phyloP scores from a whole-genome alignment of 2,113 vertebrate genomes.

The Xiphorhynchus elegans region DNA sequence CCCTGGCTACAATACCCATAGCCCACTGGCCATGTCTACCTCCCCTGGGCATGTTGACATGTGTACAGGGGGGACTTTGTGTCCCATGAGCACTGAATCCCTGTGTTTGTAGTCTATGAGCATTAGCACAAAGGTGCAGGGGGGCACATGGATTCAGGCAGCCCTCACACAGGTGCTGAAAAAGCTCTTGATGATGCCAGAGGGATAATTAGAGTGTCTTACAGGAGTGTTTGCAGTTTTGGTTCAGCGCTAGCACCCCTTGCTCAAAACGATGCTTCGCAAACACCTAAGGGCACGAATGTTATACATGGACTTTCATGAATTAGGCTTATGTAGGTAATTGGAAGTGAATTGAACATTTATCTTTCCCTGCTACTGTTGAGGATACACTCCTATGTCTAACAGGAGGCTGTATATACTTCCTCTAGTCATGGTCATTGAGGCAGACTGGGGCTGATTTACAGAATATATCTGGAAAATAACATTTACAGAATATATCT shows the following conservation, averaged over 20 bases:
- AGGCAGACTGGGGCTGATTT: neutral
- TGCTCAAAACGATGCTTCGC: neutral
- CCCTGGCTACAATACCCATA: neutral
- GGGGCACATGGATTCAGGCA: rapidly evolving
- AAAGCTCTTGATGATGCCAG: neutral
- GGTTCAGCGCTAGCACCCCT: neutral
- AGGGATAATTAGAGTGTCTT: neutral
- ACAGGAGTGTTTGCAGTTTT: neutral
- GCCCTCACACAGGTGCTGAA: neutral
- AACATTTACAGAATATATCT: neutral
- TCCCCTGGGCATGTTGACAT: neutral
- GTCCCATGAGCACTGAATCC: neutral
- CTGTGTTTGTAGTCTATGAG: neutral
- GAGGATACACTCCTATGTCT: neutral
- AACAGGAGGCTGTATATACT: neutral
- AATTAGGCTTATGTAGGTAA: neutral
- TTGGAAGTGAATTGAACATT: neutral
- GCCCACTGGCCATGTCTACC: no score
- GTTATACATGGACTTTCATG: neutral
- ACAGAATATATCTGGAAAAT: neutral
- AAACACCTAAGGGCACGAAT: neutral
- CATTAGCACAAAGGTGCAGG: neutral
- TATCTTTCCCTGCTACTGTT: neutral
- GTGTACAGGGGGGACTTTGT: rapidly evolving
- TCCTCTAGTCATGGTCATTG: neutral